Evolutionary conservation across 1,140 invertebrate genomes (phyloP).

Genomic region (Drosophila azteca): DNA sequence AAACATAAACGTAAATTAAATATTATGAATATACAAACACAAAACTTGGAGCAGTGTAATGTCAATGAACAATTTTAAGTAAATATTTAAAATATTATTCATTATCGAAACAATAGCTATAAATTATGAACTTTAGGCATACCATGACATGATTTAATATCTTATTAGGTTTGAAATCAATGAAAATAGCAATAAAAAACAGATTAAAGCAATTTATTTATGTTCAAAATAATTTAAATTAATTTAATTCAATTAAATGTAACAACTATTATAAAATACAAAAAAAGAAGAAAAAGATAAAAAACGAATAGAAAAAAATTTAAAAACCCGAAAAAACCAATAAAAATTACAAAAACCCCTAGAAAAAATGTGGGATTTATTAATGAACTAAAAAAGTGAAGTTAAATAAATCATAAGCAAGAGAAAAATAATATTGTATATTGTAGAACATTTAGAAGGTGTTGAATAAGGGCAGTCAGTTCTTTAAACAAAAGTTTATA

Average conservation of each 20-base stretch:
- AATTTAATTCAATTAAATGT: constrained; percentile 15
- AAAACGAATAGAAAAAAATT: constrained; percentile 22
- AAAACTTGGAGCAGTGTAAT: constrained; percentile 6
- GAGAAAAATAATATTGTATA: no score
- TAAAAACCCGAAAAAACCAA: constrained; percentile 30
- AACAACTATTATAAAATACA: constrained; percentile 14
- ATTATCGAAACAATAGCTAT: constrained; percentile 17
- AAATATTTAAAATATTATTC: constrained; percentile 38
- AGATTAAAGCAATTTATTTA: constrained; percentile 2
- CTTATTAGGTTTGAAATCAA: constrained; percentile 29
- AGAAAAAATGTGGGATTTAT: background rate
- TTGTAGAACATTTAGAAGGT: no score
- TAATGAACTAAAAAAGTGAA: no score
- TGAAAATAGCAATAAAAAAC: constrained; percentile 17
- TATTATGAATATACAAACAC: constrained; percentile 45
- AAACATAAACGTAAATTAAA: constrained; percentile 14
- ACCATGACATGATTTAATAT: constrained; percentile 33
- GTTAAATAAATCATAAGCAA: no score
- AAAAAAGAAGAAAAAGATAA: constrained; percentile 21
- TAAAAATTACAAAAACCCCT: constrained; percentile 29
- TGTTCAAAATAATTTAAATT: constrained; percentile 33
- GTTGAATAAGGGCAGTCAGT: no score
- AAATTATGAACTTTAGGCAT: constrained; percentile 19
- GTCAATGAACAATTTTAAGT: constrained; percentile 20
- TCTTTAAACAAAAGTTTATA: no score